Conservation (phyloP, 2,888 invertebrate species). For the Caradrina clavipalpis region DNA sequence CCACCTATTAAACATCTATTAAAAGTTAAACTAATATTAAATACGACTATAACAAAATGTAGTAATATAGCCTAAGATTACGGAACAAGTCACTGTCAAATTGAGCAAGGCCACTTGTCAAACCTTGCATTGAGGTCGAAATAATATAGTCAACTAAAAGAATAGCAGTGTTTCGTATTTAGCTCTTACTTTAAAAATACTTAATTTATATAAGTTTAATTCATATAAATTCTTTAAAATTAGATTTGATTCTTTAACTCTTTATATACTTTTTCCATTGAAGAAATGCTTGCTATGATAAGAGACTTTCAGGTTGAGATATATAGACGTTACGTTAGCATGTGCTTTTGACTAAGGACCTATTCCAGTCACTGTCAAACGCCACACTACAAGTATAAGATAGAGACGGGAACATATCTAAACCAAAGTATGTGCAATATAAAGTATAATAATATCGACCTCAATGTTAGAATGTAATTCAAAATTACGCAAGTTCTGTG, state of each 20-base stretch:
- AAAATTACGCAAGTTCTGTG: slow-evolving; percentile 17
- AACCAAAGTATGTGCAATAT: not conserved
- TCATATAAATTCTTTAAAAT: no score
- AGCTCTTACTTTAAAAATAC: not conserved
- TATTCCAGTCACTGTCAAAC: no score
- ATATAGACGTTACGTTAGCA: no score
- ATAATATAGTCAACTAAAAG: slow-evolving; percentile 21
- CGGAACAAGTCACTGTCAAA: slow-evolving; percentile 52
- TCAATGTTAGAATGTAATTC: slow-evolving; percentile 24
- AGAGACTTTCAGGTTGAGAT: not conserved
- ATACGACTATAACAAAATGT: slow-evolving; percentile 1
- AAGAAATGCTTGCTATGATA: slow-evolving; percentile 12
- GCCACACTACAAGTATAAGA: no score
- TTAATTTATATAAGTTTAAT: not conserved
- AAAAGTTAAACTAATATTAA: slow-evolving; percentile 1
- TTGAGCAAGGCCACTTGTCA: slow-evolving; percentile 46
- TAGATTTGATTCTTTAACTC: no score
- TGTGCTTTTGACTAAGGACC: not conserved
- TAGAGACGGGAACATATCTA: not conserved
- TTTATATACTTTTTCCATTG: no score
- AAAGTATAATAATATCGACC: not conserved
- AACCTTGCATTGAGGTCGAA: slow-evolving; percentile 52
- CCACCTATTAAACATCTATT: no score
- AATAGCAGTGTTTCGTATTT: slow-evolving; percentile 15
- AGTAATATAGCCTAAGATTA: slow-evolving; percentile 24